Conservation (phyloP, 2,888 invertebrate genomes). For the Caenorhabditis afra region DNA sequence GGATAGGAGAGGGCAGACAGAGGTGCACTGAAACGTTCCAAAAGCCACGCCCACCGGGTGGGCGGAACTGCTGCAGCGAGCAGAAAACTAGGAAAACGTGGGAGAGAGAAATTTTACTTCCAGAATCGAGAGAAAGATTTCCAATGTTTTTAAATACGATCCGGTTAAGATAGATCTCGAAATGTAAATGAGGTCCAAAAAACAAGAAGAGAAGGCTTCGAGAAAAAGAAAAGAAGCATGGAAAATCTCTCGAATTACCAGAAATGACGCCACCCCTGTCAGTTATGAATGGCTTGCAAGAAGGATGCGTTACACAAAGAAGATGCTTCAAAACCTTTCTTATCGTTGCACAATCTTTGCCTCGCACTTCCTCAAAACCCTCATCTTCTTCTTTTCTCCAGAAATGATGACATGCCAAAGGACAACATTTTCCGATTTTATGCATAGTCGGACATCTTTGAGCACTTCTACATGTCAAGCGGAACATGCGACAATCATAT, state of each 20-base stretch:
- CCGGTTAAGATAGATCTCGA: too few relatives aligned
- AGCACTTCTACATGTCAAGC: slow-evolving; percentile 2
- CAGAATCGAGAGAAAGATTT: too few relatives aligned
- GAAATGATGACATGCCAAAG: slow-evolving; percentile 27
- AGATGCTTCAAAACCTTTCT: slow-evolving; percentile 13
- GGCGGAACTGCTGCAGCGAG: neutral
- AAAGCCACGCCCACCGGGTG: slow-evolving; percentile 33
- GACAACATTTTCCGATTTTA: slow-evolving; percentile 4
- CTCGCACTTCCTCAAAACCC: slow-evolving; percentile 33
- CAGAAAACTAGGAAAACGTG: slow-evolving; percentile 3
- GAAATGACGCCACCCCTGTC: neutral
- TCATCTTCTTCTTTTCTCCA: neutral
- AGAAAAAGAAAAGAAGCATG: neutral
- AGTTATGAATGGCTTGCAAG: neutral
- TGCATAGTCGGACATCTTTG: neutral
- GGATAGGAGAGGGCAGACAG: slow-evolving; percentile 28
- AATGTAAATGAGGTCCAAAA: neutral
- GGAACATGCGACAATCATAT: slow-evolving; percentile 22
- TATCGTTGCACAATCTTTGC: slow-evolving; percentile 33
- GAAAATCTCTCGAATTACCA: neutral
- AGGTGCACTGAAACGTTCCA: slow-evolving; percentile 50
- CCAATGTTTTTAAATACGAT: too few relatives aligned
- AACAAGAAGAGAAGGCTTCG: too few relatives aligned
- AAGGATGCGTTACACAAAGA: neutral
- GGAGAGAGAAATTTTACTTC: neutral